Conservation (phyloP, 2,797 vertebrate species). For the Ataeniobius toweri region DNA sequence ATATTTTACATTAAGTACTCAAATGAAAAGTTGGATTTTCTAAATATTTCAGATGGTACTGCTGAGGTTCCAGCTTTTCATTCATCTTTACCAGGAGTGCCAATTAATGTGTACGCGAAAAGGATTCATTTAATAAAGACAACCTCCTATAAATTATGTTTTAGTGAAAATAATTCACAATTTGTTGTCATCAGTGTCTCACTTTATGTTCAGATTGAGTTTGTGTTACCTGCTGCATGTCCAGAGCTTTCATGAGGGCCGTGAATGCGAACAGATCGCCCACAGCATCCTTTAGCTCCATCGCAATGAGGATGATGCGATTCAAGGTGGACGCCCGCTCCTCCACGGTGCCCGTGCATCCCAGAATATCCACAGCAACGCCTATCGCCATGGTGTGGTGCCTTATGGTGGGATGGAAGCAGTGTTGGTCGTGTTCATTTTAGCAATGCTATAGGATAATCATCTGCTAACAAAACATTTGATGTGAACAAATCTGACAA, state of each 20-base stretch:
- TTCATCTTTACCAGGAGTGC: too few species aligned
- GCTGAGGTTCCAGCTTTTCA: too few species aligned
- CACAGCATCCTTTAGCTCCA: conserved; percentile 91
- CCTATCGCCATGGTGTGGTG: conserved; percentile 95
- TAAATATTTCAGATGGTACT: too few species aligned
- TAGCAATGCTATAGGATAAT: too few species aligned
- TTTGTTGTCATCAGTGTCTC: not conserved
- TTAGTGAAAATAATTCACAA: not conserved
- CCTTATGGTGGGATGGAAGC: conserved; percentile 66
- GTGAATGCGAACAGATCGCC: conserved; percentile 97
- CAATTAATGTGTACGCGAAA: too few species aligned
- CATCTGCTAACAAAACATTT: too few species aligned
- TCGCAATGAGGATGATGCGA: conserved; percentile 91
- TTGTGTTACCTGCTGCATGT: conserved; percentile 91
- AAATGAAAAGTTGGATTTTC: too few species aligned
- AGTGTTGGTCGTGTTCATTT: too few species aligned
- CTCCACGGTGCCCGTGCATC: conserved; percentile 91
- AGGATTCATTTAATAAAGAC: too few species aligned
- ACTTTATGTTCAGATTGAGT: not conserved
- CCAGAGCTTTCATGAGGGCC: conserved; percentile 97
- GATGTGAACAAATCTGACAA: too few species aligned
- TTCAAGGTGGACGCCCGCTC: conserved; percentile 91
- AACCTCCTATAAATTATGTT: too few species aligned
- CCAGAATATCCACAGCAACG: conserved; percentile 95
- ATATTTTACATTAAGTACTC: too few species aligned